Evolutionary conservation across 2,797 vertebrate genomes (phyloP), one percentile per base, ranked within the genome.

Genomic region (Sebastes hubbsi): DNA sequence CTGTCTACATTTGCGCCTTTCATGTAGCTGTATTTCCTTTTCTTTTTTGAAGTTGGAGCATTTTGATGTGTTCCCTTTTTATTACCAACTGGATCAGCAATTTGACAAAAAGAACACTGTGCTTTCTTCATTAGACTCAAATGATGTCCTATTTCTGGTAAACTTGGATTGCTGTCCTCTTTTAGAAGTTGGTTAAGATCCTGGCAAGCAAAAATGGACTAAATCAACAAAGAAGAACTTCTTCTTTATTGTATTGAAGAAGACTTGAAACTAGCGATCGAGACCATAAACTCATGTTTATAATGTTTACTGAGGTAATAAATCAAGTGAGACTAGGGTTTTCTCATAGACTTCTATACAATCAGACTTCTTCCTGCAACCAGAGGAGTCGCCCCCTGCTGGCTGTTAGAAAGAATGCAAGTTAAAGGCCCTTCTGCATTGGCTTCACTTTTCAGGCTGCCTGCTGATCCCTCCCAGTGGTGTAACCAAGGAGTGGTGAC

Each of bases 31-130:
- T 42, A 1, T 81, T 76, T 75, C 18, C 25, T 78, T 71, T 77
- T 78, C 30, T 22, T 71, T 77, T 78, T 38, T 30, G 42, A 42
- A 18, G 38, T 72, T 42, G 24, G 27, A 56, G 6, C 52, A 69
- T 78, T 81, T 74, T 81, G 34, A 83, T 80, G 61, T 67, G 58
- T 69, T 80, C n/a, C n/a, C 38, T 25, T 83, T 86, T 80, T 75
- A 78, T 78, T 71, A 80, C 46, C 65, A 78, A 63, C 76, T 75
- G 49, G 69, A 85, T 77, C 12, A 61, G 27, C 38, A 46, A 68
- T 62, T 82, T 85, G 75, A 72, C 81, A 77, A 83, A 81, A 72
- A 55, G 71, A 88, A 82, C 25, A 66, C 27, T 34, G 22, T 54
- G 52, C 30, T 85, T 83, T 75, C 54, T 85, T 72, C 20, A 54